A percentile compares a stretch with the other conserved stretches of the same genome.
These are phyloP conservation scores for Salpingus planirostris DNA, from an alignment of 2,888 invertebrate species.

Conservation along the genomic window DNA sequence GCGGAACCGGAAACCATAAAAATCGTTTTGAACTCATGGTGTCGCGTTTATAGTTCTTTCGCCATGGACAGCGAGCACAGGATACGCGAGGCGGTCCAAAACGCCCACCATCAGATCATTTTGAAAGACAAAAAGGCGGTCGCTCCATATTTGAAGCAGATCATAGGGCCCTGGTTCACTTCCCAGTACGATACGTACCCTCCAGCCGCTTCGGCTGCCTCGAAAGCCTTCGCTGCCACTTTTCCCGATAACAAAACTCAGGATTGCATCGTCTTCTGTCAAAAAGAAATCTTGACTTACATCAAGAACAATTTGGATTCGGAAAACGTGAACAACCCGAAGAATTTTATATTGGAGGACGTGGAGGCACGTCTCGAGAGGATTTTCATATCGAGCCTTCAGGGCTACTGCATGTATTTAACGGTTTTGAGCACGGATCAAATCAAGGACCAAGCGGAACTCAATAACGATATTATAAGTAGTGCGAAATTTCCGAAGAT, in stretches of 20 bases:
- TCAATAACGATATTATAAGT: slow-evolving; percentile 29
- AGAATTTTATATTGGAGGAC: slow-evolving; percentile 52
- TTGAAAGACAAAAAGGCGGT: slow-evolving; percentile 62
- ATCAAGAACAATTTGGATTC: slow-evolving; percentile 61
- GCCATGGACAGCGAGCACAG: slow-evolving; percentile 73
- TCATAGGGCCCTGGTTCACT: slow-evolving; percentile 78
- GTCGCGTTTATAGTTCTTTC: slow-evolving; percentile 65
- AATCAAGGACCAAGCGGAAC: slow-evolving; percentile 45
- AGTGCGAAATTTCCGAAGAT: slow-evolving; percentile 66
- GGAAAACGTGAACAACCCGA: slow-evolving; percentile 46
- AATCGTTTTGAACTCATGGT: slow-evolving; percentile 72
- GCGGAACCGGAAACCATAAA: slow-evolving; percentile 60
- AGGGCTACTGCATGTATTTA: slow-evolving; percentile 55
- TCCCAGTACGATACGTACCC: slow-evolving; percentile 80
- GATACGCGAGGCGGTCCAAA: slow-evolving; percentile 71
- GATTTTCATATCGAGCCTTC: slow-evolving; percentile 55
- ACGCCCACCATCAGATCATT: slow-evolving; percentile 62
- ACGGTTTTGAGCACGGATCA: slow-evolving; percentile 46
- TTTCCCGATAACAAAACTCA: slow-evolving; percentile 71
- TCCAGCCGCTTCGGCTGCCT: slow-evolving; percentile 69
- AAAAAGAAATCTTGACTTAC: slow-evolving; percentile 66
- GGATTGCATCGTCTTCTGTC: slow-evolving; percentile 75
- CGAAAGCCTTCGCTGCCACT: slow-evolving; percentile 56
- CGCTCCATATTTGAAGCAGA: slow-evolving; percentile 68
- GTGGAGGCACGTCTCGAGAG: slow-evolving; percentile 61